Evolutionary conservation across 2,797 vertebrate genomes (phyloP), one percentile per base, ranked within the genome.

Genomic region (Sebastes aleutianus): DNA sequence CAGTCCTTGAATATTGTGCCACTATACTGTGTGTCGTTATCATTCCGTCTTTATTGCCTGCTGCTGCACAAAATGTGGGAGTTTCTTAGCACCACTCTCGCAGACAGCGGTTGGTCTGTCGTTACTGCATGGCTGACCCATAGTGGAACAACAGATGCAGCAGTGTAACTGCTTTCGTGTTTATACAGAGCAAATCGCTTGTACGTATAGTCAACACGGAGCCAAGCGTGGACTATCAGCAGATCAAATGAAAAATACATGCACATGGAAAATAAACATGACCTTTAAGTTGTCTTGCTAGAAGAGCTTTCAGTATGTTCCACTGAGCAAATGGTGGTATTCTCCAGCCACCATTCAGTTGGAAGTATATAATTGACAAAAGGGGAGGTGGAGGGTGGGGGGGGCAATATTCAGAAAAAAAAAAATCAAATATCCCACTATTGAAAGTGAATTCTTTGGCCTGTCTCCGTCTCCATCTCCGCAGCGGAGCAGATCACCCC

Each of bases 181-280:
- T 83, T 79, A 72, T 69, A 34, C 22, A 76, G 71, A 59, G 72
- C 59, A 83, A 89, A 87, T 76, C 74, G 62, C 54, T 24, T 47
- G 27, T 66, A 47, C 70, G 70, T 62, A 69, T 5, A 82, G 73
- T 80, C 74, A 34, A 78, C 62, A 39, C 3, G 32, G 70, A 80
- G 68, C 57, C 63, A 74, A 78, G 77, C 32, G 57, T 47, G 29
- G 82, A 72, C 83, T 59, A 84, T 83, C 82, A 65, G 76, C 78
- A 29, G 69, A 88, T 87, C 76, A 89, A 89, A 87, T 92, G 81
- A 90, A 90, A 91, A 90, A 93, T 89, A 91, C 74, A 92, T 88
- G 81, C 61, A 73, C 24, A 50, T 76, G 76, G 70, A 91, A 91
- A 89, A 91, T 81, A 91, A 89, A 92, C 74, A 85, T 89, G 87